Evolutionary conservation across 2,113 vertebrate species (phyloP), one percentile per base, ranked within the genome.

Genomic region (Pygoscelis antarcticus): DNA sequence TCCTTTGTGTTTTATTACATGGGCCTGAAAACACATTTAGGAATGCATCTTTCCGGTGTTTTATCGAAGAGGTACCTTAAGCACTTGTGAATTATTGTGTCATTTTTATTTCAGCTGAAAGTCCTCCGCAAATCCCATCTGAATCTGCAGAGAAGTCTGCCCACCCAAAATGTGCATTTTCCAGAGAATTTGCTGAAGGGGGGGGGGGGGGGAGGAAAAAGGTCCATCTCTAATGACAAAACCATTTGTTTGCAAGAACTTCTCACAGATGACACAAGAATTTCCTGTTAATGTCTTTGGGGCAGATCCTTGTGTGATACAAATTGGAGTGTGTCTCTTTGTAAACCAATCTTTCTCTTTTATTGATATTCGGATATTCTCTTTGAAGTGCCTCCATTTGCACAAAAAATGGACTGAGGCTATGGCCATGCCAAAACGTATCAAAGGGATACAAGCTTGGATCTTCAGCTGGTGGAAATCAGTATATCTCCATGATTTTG

Each of bases 131-230:
- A 72, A 65, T 69, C 18, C 30, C 12, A 11, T 36, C 11, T 79
- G 44, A 82, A 76, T 69, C 32, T 82, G 14, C 51, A 51, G 27
- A 82, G 36, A 60, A 78, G 29, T 46, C 23, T 83, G 30, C 27
- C 27, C 13, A 54, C 19, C 36, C 16, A 75, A 88, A 83, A 3
- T 12, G 13, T 70, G 14, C 16, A 34, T 77, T 88, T 93, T 79
- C 42, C 30, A 76, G 80, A 70, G 54, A 74, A 61, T 36, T 47
- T 77, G 6, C 14, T 83, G 44, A 58, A 80, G 64, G 7, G 2
- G 2, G 4, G 3, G 1, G 2, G 12, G 19, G 40, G 34, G 10
- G 12, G n/a, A 7, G 1, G 12, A 20, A 64, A 40, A 66, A 57
- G 2, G 7, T 29, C 26, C 14, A 30, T 55, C 9, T 55, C 11